phyloP scores from a whole-genome alignment of 2,113 vertebrate genomes.

The Marmota monax region DNA sequence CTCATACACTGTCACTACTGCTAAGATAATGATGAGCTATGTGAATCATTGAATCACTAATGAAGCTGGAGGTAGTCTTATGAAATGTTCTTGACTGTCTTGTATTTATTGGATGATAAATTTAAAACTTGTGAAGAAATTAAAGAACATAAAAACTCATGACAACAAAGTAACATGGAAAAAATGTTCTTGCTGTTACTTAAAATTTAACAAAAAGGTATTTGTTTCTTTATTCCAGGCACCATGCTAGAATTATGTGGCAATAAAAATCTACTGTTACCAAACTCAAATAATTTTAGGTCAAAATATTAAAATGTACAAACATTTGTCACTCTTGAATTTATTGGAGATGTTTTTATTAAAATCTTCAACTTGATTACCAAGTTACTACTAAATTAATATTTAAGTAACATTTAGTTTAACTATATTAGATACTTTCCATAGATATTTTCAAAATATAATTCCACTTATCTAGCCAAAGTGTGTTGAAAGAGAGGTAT shows the following conservation, averaged over 20 bases:
- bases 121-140: neutral
- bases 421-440: neutral
- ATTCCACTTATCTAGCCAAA: neutral
- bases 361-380: neutral
- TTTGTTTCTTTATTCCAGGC: neutral
- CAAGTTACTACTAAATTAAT: neutral
- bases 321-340: neutral
- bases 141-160: neutral
- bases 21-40: neutral
- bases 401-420: neutral
- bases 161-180: neutral
- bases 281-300: conserved; percentile 31
- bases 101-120: neutral
- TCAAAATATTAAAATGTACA: neutral
- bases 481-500: neutral
- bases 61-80: neutral
- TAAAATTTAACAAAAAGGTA: neutral
- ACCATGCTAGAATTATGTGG: neutral
- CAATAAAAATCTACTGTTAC: neutral
- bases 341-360: neutral
- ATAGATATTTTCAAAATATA: neutral
- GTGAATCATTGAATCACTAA: neutral
- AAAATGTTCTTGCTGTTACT: neutral
- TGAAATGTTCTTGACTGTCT: neutral
- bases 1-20: neutral